These are phyloP conservation scores for Trichogramma pretiosum DNA, from an alignment of 1,140 invertebrate genomes.

Conservation along the genomic window DNA sequence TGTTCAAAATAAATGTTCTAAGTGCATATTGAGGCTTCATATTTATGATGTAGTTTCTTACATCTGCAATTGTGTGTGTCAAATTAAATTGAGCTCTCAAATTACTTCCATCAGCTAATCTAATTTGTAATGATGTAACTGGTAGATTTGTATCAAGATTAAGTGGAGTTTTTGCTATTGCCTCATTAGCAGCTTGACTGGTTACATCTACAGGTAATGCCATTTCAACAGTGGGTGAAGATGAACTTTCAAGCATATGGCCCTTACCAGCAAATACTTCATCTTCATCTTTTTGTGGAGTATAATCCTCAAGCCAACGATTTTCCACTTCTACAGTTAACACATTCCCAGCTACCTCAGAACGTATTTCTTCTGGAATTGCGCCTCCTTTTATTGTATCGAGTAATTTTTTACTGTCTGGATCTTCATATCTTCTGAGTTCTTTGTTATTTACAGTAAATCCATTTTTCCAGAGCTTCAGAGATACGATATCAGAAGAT, in stretches of 20 bases:
- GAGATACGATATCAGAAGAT: constrained; percentile 53
- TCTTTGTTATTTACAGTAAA: constrained; percentile 89
- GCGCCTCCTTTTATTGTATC: constrained; percentile 76
- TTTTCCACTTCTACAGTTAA: constrained; percentile 89
- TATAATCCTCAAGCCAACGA: constrained; percentile 76
- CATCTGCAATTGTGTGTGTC: constrained; percentile 74
- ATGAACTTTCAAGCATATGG: constrained; percentile 74
- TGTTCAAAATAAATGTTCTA: constrained; percentile 67
- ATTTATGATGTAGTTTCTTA: constrained; percentile 66
- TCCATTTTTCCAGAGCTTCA: constrained; percentile 91
- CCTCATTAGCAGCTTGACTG: constrained; percentile 50
- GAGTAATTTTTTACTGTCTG: constrained; percentile 80
- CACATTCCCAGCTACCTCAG: constrained; percentile 61
- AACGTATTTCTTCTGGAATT: constrained; percentile 76
- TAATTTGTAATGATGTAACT: constrained; percentile 80
- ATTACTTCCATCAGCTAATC: constrained; percentile 81
- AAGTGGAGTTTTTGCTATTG: constrained; percentile 53
- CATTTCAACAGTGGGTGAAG: constrained; percentile 55
- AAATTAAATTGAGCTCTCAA: constrained; percentile 82
- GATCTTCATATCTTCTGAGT: constrained; percentile 74
- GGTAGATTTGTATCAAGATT: constrained; percentile 63
- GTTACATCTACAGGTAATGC: constrained; percentile 47
- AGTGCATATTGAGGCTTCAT: constrained; percentile 66
- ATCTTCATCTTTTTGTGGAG: constrained; percentile 49
- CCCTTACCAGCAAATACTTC: constrained; percentile 82